Percentiles rank a stretch among this genome's conserved stretches.
phyloP scores from a whole-genome alignment of 2,888 invertebrate species.

The Raillietiella orientalis region DNA sequence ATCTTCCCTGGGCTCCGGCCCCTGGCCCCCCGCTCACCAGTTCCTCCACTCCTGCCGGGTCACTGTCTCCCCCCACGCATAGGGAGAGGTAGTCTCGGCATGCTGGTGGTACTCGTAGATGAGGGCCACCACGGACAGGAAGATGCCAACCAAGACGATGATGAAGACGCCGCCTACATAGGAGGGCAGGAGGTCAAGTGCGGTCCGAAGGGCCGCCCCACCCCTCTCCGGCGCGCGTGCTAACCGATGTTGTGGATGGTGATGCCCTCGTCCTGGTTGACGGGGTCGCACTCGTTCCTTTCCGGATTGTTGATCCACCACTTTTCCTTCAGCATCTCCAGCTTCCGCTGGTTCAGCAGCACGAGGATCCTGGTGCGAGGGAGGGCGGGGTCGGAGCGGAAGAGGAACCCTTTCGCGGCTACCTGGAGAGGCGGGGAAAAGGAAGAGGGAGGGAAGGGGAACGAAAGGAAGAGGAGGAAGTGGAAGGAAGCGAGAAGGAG shows the following conservation, averaged over 20 bases:
- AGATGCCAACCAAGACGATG: slow-evolving; percentile 82
- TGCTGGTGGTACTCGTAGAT: slow-evolving; percentile 78
- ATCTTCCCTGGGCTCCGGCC: too few relatives aligned
- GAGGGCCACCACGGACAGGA: slow-evolving; percentile 57
- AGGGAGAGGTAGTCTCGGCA: too few relatives aligned
- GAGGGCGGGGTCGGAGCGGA: too few relatives aligned
- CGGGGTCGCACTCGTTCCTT: slow-evolving; percentile 34
- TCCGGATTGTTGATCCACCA: slow-evolving; percentile 83
- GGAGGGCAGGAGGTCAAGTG: slow-evolving; percentile 1
- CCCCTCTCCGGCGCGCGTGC: not conserved
- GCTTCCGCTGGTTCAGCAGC: slow-evolving; percentile 58
- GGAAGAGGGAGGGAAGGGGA: too few relatives aligned
- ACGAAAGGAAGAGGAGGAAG: too few relatives aligned
- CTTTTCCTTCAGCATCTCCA: slow-evolving; percentile 73
- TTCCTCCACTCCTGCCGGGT: too few relatives aligned
- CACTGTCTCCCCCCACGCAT: too few relatives aligned
- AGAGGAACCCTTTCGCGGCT: slow-evolving; percentile 1
- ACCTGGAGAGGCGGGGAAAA: not conserved
- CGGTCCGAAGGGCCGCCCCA: not conserved
- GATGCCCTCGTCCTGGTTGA: slow-evolving; percentile 71
- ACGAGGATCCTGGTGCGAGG: slow-evolving; percentile 65
- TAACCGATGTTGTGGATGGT: slow-evolving; percentile 78
- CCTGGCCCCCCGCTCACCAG: too few relatives aligned
- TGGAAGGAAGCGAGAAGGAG: too few relatives aligned
- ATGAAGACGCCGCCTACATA: slow-evolving; percentile 51